These are phyloP conservation scores for Stenurella melanura DNA, from an alignment of 2,888 invertebrate genomes.

Conservation along the genomic window DNA sequence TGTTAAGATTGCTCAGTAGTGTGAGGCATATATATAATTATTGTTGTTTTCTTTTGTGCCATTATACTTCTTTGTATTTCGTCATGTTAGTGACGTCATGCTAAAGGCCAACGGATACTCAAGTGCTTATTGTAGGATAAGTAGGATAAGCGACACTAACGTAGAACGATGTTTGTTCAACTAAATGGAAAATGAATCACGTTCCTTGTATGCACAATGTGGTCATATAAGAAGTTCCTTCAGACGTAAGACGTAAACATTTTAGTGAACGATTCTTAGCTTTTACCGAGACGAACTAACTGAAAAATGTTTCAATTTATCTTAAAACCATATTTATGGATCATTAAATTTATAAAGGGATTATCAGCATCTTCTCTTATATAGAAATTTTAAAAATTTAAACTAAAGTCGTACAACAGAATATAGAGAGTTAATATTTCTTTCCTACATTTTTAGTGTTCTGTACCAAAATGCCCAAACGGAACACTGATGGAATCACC, in stretches of 20 bases:
- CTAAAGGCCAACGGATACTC: not conserved
- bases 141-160: not conserved
- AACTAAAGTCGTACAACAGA: no score
- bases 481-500: no score
- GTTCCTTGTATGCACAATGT: constrained; percentile 25
- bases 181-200: constrained; percentile 40
- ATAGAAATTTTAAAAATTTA: no score
- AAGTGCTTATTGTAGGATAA: not conserved
- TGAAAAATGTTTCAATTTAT: no score
- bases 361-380: no score
- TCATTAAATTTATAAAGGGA: no score
- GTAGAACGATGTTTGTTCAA: not conserved
- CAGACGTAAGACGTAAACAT: not conserved
- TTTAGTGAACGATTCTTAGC: not conserved
- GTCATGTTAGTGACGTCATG: not conserved
- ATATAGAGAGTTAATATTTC: no score
- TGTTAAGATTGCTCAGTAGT: not conserved
- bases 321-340: no score
- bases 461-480: no score
- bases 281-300: no score
- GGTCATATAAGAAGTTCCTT: not conserved
- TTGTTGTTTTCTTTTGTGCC: not conserved
- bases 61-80: constrained; percentile 1
- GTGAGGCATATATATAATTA: not conserved
- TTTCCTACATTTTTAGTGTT: no score